These are phyloP conservation scores for Lepus timidus DNA, from an alignment of 2,113 vertebrate species.

Conservation along the genomic window DNA sequence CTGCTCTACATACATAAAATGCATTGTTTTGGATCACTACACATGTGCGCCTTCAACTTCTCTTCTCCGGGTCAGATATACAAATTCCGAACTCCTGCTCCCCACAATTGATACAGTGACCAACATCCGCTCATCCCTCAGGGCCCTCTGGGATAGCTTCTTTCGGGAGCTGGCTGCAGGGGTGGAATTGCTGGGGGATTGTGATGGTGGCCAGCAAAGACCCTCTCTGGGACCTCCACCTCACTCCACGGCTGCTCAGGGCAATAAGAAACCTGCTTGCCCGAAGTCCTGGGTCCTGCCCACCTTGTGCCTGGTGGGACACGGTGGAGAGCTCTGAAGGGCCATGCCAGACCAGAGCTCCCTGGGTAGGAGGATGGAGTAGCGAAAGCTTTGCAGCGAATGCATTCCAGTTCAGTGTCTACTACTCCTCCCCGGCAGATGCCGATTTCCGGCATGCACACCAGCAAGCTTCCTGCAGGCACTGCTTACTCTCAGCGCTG, in stretches of 20 bases:
- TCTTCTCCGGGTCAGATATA: not conserved
- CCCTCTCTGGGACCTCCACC: not conserved
- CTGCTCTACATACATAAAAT: not conserved
- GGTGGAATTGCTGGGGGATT: not conserved
- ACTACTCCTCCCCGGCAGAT: not conserved
- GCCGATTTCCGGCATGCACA: accelerated
- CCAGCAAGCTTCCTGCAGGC: not conserved
- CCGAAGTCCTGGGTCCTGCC: not conserved
- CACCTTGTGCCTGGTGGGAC: no score
- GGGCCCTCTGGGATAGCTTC: not conserved
- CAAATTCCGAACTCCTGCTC: not conserved
- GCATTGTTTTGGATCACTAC: not conserved
- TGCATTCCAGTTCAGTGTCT: not conserved
- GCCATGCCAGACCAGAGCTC: not conserved
- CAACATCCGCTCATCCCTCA: no score
- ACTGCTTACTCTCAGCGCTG: not conserved
- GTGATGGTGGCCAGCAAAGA: not conserved
- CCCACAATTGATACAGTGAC: not conserved
- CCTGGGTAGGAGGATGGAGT: not conserved
- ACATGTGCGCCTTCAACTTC: not conserved
- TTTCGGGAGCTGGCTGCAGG: not conserved
- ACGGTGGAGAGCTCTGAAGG: not conserved
- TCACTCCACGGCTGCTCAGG: no score
- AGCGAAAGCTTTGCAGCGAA: not conserved
- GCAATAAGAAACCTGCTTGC: not conserved